Percentiles rank a stretch among this genome's conserved stretches.
phyloP scores from a whole-genome alignment of 2,113 vertebrate species.

The Ardeotis arabs region DNA sequence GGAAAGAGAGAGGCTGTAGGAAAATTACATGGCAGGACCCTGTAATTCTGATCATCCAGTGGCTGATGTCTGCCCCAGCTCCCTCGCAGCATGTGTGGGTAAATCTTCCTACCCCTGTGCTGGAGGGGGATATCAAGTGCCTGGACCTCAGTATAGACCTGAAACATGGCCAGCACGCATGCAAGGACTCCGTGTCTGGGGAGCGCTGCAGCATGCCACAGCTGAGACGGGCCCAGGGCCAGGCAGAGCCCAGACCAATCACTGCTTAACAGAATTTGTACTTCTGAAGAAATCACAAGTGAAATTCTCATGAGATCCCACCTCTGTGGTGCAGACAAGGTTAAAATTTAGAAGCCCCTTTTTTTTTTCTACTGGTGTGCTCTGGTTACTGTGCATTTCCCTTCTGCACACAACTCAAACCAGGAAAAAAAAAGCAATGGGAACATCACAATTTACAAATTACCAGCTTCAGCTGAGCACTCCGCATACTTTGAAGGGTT shows the following conservation, averaged over 20 bases:
- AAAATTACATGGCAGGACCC: neutral
- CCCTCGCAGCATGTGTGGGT: neutral
- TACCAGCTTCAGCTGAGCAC: neutral
- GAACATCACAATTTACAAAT: neutral
- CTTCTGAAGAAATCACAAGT: neutral
- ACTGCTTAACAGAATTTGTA: neutral
- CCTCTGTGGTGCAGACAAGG: neutral
- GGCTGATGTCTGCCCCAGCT: neutral
- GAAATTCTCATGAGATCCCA: neutral
- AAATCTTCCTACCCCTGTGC: neutral
- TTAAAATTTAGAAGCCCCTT: neutral
- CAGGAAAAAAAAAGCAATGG: neutral
- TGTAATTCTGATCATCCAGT: neutral
- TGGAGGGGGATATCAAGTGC: neutral
- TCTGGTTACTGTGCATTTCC: neutral
- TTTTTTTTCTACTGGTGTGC: neutral
- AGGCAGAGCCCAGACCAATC: neutral
- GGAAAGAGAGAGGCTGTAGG: neutral
- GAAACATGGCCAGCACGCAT: fast-evolving
- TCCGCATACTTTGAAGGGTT: neutral
- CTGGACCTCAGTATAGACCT: neutral
- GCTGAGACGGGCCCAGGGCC: too few species aligned
- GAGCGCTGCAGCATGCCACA: neutral
- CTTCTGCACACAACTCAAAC: neutral
- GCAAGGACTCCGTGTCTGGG: fast-evolving